These are phyloP conservation scores for Rhamphomyia laevipes DNA, from an alignment of 2,888 invertebrate genomes.

Conservation along the genomic window DNA sequence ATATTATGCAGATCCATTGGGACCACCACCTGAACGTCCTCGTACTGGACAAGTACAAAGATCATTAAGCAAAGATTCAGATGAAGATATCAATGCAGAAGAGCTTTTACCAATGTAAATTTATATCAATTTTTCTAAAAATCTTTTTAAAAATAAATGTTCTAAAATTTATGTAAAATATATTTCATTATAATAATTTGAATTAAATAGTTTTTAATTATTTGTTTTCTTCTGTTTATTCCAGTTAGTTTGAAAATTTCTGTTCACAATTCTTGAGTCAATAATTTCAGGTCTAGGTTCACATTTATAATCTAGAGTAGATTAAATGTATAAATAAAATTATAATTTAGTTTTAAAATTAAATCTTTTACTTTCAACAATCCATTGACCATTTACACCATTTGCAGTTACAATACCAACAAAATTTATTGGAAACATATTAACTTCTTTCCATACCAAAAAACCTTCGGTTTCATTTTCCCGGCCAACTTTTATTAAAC, in stretches of 20 bases:
- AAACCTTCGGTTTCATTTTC: background rate
- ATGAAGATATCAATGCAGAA: constrained; percentile 34
- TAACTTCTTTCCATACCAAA: background rate
- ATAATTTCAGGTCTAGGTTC: too few species aligned
- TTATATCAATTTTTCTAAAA: too few species aligned
- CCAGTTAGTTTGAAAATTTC: too few species aligned
- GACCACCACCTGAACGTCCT: constrained; percentile 34
- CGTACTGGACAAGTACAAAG: constrained; percentile 31
- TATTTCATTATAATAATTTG: background rate
- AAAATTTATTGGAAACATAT: background rate
- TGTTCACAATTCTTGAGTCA: too few species aligned
- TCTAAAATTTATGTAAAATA: background rate
- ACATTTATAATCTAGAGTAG: too few species aligned
- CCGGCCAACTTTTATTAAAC: background rate
- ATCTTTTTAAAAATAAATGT: too few species aligned
- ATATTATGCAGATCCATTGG: constrained; percentile 31
- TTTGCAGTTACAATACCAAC: background rate
- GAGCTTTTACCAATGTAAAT: constrained; percentile 32
- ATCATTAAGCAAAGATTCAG: constrained; percentile 28
- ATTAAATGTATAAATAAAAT: too few species aligned
- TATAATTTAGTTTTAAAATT: too few species aligned
- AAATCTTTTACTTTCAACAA: too few species aligned
- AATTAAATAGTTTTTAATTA: background rate
- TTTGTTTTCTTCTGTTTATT: too few species aligned
- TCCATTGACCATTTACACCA: too few species aligned